phyloP scores from a whole-genome alignment of 2,797 vertebrate genomes.

The Mus caroli region DNA sequence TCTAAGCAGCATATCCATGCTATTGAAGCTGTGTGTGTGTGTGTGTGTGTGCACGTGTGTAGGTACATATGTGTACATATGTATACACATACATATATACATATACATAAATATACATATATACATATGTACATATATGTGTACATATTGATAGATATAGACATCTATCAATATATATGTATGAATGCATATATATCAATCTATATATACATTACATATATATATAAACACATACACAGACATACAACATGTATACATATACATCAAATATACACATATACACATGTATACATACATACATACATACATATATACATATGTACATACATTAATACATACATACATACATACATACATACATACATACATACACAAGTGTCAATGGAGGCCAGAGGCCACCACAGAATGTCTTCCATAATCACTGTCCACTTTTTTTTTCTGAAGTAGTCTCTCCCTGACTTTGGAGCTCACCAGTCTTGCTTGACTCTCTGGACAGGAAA shows the following conservation, averaged over 20 bases:
- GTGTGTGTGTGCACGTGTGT: rapidly evolving
- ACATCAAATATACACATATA: too few relatives aligned
- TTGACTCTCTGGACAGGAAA: background rate
- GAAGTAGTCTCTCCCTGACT: background rate
- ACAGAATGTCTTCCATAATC: background rate
- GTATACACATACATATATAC: background rate
- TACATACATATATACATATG: too few relatives aligned
- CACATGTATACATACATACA: too few relatives aligned
- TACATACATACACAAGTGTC: background rate
- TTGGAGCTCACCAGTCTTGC: background rate
- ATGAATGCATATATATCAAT: too few relatives aligned
- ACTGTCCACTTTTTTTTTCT: background rate
- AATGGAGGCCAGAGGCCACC: background rate
- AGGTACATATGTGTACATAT: background rate
- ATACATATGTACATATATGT: too few relatives aligned
- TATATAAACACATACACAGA: too few relatives aligned
- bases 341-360: background rate
- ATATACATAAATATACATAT: too few relatives aligned
- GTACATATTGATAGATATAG: too few relatives aligned
- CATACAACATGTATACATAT: too few relatives aligned
- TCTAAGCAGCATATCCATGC: background rate
- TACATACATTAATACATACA: too few relatives aligned
- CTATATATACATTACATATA: too few relatives aligned
- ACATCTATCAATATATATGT: too few relatives aligned
- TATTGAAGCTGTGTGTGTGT: background rate